phyloP scores from a whole-genome alignment of 2,888 invertebrate species.

The Listrodromus nycthemerus region DNA sequence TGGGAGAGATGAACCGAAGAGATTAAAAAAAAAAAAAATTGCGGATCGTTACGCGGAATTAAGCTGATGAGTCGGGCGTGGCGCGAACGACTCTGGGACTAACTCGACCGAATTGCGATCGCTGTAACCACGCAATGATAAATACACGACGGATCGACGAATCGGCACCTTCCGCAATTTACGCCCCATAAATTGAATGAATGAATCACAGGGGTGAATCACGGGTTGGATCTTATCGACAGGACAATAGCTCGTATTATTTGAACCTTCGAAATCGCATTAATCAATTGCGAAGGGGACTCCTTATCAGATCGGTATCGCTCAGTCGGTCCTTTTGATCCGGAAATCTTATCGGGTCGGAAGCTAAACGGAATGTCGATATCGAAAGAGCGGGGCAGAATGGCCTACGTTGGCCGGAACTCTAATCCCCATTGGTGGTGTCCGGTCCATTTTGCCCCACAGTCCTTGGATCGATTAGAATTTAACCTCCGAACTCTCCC shows the following conservation, averaged over 20 bases:
- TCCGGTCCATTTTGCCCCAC: too few species aligned
- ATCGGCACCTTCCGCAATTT: background rate
- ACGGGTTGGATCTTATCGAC: background rate
- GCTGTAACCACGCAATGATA: background rate
- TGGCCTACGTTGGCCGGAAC: too few species aligned
- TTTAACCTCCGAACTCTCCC: too few species aligned
- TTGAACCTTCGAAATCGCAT: background rate
- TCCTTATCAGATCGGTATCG: background rate
- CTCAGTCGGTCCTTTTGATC: background rate
- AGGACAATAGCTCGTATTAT: background rate
- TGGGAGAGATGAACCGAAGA: background rate
- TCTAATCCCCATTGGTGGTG: too few species aligned
- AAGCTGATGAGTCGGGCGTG: background rate
- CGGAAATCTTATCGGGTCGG: slow-evolving; percentile 3
- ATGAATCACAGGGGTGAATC: background rate
- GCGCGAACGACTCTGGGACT: background rate
- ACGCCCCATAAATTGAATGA: background rate
- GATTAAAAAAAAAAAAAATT: background rate
- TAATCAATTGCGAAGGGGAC: background rate
- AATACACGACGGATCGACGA: background rate
- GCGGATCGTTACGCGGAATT: background rate
- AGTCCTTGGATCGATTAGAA: too few species aligned
- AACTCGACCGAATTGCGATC: background rate
- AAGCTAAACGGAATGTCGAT: background rate
- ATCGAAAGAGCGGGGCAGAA: too few species aligned